phyloP scores from a whole-genome alignment of 2,797 vertebrate genomes.

The Siniperca obscura region DNA sequence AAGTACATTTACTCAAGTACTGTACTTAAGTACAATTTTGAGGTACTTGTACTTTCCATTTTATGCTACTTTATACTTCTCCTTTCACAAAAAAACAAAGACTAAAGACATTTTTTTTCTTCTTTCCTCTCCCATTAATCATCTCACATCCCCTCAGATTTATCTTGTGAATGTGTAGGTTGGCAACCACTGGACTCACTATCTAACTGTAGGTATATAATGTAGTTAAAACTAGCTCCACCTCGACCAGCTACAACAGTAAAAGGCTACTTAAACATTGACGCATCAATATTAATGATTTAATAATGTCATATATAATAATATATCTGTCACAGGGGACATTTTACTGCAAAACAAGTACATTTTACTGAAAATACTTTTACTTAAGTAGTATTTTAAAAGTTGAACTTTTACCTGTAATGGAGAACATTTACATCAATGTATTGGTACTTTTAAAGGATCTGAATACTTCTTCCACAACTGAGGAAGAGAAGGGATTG shows the following conservation, averaged over 20 bases:
- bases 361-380: neutral
- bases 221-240: neutral
- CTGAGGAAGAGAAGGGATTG: neutral
- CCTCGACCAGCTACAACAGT: neutral
- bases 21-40: neutral
- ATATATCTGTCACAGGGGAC: neutral
- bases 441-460: neutral
- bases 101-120: neutral
- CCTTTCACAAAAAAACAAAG: neutral
- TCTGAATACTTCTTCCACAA: neutral
- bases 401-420: neutral
- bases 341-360: constrained; percentile 1
- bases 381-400: neutral
- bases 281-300: neutral
- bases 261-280: neutral
- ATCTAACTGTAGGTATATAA: neutral
- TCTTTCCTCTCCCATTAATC: neutral
- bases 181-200: neutral
- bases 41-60: neutral
- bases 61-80: neutral
- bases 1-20: neutral
- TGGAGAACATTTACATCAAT: neutral
- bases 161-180: too few relatives aligned
- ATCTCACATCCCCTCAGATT: neutral
- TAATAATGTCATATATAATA: neutral